Evolutionary conservation across 2,888 invertebrate species (phyloP), one percentile per base, ranked within the genome.

Genomic region (Coleophora deauratella): DNA sequence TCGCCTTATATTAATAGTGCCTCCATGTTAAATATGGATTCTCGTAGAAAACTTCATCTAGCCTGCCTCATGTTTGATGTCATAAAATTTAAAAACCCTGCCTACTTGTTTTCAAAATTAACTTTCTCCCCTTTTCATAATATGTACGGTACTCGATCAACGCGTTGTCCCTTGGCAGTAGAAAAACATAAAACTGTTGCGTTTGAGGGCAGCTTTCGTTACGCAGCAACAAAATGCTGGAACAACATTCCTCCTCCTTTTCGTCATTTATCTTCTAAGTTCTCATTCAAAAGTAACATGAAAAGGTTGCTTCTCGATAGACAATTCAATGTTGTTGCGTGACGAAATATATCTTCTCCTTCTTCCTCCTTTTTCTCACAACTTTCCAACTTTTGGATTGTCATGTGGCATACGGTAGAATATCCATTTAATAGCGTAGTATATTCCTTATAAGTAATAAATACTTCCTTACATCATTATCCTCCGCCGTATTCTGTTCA

Each of bases 211-310:
- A 38, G 38, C 21, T 42, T 42, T 12, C 15, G 38, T 9, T 42
- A 35, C 27, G 3, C 9, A 31, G 37, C 41, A 14, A 37, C 41
- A 1, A 37, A 37, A 9, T 41, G 41, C 37, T 41, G 41, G 41
- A 41, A 41, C 37, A 30, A 41, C 9, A 13, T 41, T 13, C 41
- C 41, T 6, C 37, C 37, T 9, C 37, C 37, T 4, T 12, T 30
- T 1, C 15, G 35, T 15, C n/a, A 35, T n/a, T 27, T 21, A 27
- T 10, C 11, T 7, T n/a, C 9, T n/a, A 21, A 21, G 27, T 11
- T 21, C 6, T n/a, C 21, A 9, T 35, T 35, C 11, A 35, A 11
- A 27, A 6, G 1, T 2, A 27, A 35, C 10, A 21, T 35, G 27
- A 35, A 35, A n/a, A 27, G 2, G 3, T 11, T 2, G 10, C 31